These are phyloP conservation scores for Tychaedon coryphoeus DNA, from an alignment of 2,113 vertebrate species.

Conservation along the genomic window DNA sequence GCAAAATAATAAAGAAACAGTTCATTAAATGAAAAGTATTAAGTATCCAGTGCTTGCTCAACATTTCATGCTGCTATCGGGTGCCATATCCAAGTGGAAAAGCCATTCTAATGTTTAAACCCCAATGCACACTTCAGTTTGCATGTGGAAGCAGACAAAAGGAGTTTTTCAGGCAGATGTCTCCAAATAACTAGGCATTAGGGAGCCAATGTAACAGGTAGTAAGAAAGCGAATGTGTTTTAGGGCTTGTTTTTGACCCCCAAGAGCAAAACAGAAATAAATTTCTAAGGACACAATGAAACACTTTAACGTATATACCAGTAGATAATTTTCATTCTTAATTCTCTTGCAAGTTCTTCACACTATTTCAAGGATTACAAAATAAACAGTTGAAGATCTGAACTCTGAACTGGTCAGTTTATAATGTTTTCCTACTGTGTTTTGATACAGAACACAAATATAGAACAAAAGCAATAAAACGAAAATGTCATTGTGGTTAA, in stretches of 20 bases:
- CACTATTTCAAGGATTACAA: not conserved
- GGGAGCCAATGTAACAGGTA: conserved; percentile 50
- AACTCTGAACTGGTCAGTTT: not conserved
- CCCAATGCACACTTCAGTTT: conserved; percentile 50
- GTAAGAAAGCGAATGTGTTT: conserved; percentile 31
- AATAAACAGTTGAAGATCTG: not conserved
- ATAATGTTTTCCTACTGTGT: not conserved
- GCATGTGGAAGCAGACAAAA: conserved; percentile 49
- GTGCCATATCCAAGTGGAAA: conserved; percentile 55
- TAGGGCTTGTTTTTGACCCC: conserved; percentile 42
- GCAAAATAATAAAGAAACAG: conserved; percentile 79
- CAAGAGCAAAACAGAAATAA: conserved; percentile 12
- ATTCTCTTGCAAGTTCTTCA: conserved; percentile 16
- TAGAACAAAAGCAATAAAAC: not conserved
- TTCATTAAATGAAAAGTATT: conserved; percentile 74
- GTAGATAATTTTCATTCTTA: conserved; percentile 18
- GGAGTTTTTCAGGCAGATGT: conserved; percentile 57
- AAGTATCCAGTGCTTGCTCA: conserved; percentile 58
- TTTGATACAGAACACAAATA: not conserved
- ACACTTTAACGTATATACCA: not conserved
- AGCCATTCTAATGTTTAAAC: conserved; percentile 51
- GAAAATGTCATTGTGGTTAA: not conserved
- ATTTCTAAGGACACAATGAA: not conserved
- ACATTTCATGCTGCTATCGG: conserved; percentile 34
- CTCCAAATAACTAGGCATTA: conserved; percentile 61